These are phyloP conservation scores for Calliopum simillimum DNA, from an alignment of 2,888 invertebrate species.

Conservation along the genomic window DNA sequence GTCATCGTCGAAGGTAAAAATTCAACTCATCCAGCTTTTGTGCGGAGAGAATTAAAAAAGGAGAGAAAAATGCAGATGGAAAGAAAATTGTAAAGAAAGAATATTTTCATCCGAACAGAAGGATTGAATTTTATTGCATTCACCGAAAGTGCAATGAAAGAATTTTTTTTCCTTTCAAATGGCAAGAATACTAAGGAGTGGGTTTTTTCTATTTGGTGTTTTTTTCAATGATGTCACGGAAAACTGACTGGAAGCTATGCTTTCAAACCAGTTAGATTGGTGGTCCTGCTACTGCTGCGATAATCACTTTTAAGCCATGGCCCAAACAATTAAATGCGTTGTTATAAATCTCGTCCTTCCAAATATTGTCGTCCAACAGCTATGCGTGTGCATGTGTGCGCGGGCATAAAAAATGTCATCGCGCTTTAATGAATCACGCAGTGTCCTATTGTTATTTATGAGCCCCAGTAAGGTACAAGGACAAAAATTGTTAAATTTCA, in stretches of 20 bases:
- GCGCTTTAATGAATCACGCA: constrained; percentile 38
- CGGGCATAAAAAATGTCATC: constrained; percentile 25
- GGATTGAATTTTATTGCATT: background rate
- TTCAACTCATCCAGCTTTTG: constrained; percentile 2
- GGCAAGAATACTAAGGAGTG: background rate
- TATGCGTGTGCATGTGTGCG: constrained; percentile 5
- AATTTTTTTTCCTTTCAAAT: background rate
- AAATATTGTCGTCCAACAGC: background rate
- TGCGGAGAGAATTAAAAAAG: background rate
- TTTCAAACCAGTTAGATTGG: constrained; percentile 1
- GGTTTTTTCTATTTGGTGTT: background rate
- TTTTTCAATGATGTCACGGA: background rate
- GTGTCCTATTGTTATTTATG: constrained; percentile 38
- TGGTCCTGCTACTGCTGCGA: background rate
- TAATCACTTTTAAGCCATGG: background rate
- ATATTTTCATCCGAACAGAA: no score
- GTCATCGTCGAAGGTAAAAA: background rate
- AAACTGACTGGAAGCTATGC: background rate
- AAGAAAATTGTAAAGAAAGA: background rate
- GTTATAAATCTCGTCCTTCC: background rate
- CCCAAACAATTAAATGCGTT: constrained; percentile 25
- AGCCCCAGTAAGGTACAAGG: constrained; percentile 24
- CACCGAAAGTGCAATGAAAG: constrained; percentile 1
- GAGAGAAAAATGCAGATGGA: background rate
- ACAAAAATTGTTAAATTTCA: constrained; percentile 12